Evolutionary conservation across 37 sponge, comb jelly and placozoan genomes (phyloP), one percentile per base, ranked within the genome.

Genomic region (Eunapius fragilis): DNA sequence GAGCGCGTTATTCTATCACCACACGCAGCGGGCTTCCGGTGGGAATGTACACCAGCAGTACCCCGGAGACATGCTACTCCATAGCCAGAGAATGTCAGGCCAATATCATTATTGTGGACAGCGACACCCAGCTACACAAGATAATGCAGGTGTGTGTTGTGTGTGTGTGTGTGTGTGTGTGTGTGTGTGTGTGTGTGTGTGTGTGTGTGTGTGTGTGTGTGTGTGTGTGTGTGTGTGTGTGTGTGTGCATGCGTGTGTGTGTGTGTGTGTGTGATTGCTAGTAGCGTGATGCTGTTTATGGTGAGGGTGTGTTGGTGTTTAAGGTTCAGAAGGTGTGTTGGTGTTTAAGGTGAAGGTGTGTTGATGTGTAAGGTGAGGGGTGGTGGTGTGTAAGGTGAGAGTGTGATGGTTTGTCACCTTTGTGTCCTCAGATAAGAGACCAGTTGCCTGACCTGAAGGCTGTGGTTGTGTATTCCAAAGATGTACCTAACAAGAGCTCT

Each of bases 371-470:
- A 11, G 11, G 5, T 12, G 26, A 33, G 25, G 74, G 17, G 74
- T 17, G 74, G 25, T 26, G 74, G 27, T 31, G 22, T 31, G 26
- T 31, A 3, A 27, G 74, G n/a, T 27, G 33, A 27, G 74, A 13
- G 26, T 25, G 11, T 71, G 26, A 3, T 26, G 24, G 74, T 73
- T n/a, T 45, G 58, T 58, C 35, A n/a, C 35, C 0, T 70, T 27
- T 30, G n/a, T 37, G 17, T 45, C 28, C 73, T 31, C 68, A 91
- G 92, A 76, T 91, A 26, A 37, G 83, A 25, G 77, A 87, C 41
- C 67, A 83, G 25, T 78, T 94, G 48, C 93, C 98, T 72, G 82
- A 93, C 30, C 37, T 98, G 73, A 98, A 95, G 82, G 89, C 94
- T 14, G 87, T 98, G 6, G 74, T 98, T 38, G 88, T 94, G 45